Evolutionary conservation across 2,797 vertebrate genomes (phyloP), one percentile per base, ranked within the genome.

Genomic region (Delichon dasypus): DNA sequence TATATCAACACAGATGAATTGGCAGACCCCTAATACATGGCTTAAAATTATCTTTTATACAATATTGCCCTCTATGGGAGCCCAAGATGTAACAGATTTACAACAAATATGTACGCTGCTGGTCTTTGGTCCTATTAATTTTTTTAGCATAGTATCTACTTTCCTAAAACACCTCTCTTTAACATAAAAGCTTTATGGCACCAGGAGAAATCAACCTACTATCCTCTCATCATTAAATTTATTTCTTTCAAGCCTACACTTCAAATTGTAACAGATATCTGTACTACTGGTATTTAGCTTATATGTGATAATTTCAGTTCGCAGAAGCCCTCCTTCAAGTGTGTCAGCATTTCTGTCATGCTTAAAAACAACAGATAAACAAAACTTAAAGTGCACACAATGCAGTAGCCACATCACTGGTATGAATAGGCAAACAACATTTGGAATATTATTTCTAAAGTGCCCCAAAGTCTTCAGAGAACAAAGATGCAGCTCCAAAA

Each of bases 41-140:
- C 57, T 76, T 68, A 34, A 91, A 89, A 42, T 77, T 65, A 98
- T 98, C 95, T 97, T 97, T 97, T 97, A 97, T 98, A 94, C 97
- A 98, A 98, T 95, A 97, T 98, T 98, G 98, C 98, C 98, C 97
- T 98, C 98, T 98, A 98, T 95, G 97, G 98, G 97, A 98, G 72
- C 76, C 92, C 68, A 47, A 86, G 83, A 90, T 94, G 66, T 38
- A 95, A 82, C 53, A 79, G 71, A 90, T 89, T 65, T 64, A 47
- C 42, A 38, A 13, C 27, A 79, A 88, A 85, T 27, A 83, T 17
- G 4, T 7, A 34, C 3, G 4, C 53, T 61, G 36, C 30, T 60
- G 30, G 34, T 70, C 67, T 61, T 77, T 14, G 36, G 38, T 47
- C 61, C 50, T 55, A 7, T 3, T 38, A 11, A 5, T 26, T 65